phyloP scores from a whole-genome alignment of 2,888 invertebrate genomes.

The Leptinotarsa peninsularis region DNA sequence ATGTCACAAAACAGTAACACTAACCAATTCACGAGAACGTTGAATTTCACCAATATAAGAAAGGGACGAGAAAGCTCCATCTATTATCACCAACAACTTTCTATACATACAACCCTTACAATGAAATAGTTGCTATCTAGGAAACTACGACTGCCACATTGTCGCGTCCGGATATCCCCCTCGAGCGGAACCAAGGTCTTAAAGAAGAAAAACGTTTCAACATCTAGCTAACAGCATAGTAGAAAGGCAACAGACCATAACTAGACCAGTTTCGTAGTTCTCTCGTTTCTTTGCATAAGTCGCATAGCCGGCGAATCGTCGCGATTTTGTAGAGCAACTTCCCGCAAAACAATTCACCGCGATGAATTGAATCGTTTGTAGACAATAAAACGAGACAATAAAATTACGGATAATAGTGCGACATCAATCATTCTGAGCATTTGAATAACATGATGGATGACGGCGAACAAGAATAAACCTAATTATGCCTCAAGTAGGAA shows the following conservation, averaged over 20 bases:
- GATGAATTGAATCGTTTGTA: constrained; percentile 17
- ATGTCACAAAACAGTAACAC: too few relatives aligned
- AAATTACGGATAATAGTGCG: not conserved
- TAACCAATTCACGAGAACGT: too few relatives aligned
- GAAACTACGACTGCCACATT: not conserved
- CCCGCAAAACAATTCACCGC: constrained; percentile 5
- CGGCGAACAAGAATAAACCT: not conserved
- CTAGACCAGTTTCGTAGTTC: constrained; percentile 49
- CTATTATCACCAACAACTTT: not conserved
- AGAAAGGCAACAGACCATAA: constrained; percentile 50
- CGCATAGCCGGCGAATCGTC: constrained; percentile 3
- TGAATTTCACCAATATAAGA: too few relatives aligned
- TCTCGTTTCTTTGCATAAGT: constrained; percentile 20
- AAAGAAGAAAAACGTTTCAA: not conserved
- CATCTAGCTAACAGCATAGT: constrained; percentile 33
- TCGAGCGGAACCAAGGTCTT: constrained; percentile 16
- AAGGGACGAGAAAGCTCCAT: too few relatives aligned
- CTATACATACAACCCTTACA: not conserved
- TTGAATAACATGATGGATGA: constrained; percentile 6
- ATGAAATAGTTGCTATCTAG: not conserved
- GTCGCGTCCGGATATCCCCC: constrained; percentile 19
- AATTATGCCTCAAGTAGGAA: not conserved
- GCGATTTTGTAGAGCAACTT: constrained; percentile 9
- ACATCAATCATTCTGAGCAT: constrained; percentile 16
- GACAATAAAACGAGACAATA: not conserved